Evolutionary conservation across 2,888 invertebrate genomes (phyloP), one percentile per base, ranked within the genome.

Genomic region (Leptura quadrifasciata): DNA sequence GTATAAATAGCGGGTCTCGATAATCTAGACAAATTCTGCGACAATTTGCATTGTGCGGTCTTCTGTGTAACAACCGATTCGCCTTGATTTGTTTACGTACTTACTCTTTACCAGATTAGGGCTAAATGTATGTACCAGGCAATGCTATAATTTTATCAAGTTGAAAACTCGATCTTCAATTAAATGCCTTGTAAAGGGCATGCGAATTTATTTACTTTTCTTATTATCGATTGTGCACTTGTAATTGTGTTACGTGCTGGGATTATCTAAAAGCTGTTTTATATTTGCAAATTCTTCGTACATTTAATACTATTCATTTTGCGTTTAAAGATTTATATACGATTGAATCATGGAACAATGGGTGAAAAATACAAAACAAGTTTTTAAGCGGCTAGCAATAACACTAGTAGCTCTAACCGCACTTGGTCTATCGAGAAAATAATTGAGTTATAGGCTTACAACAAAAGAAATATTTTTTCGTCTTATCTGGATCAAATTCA

Each of bases 21-120:
- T 89, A 89, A 89, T 89, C 88, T 88, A 87, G 88, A 89, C 89
- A 89, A 89, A 89, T 89, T 89, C 88, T 85, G 87, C 85, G 86
- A 88, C 89, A 88, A 89, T 89, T 88, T 88, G 88, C 89, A 88
- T 89, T 88, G 88, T 89, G 87, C 87, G 87, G 87, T 87, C 88
- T 87, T 83, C 85, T 86, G 85, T 85, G 81, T 83, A 81, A 79
- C 67, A 76, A 77, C 79, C 82, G 84, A 84, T 84, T 82, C 83
- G 77, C 76, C 85, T 86, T 88, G 88, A 88, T 88, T 88, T 88
- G 88, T 88, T 87, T 88, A 87, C 88, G 84, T 86, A 86, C 86
- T 84, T 83, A 83, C 81, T 85, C 83, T 85, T 87, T 85, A 85
- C 87, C 88, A 86, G 88, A 88, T 88, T 88, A 88, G 87, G 86